Percentiles rank a stretch among this genome's conserved stretches.
Evolutionary conservation across 2,888 invertebrate species (phyloP).

Genomic region (Drosophila lutescens): DNA sequence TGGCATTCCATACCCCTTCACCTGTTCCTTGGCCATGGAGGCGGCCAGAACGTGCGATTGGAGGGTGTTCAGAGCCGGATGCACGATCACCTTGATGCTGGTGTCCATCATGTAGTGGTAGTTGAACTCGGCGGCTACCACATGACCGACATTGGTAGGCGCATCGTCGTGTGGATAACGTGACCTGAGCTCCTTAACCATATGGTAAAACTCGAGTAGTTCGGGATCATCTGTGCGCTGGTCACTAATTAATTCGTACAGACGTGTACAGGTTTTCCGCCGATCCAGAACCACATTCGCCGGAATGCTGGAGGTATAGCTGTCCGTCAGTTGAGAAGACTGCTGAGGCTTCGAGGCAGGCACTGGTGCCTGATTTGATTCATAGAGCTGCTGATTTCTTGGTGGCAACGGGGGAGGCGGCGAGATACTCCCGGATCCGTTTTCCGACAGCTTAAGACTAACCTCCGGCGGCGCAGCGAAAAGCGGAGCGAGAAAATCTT

Average conservation of each 20-base stretch:
- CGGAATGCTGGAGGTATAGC: slow-evolving; percentile 60
- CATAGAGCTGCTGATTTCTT: slow-evolving; percentile 83
- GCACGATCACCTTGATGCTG: slow-evolving; percentile 95
- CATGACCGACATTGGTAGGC: slow-evolving; percentile 93
- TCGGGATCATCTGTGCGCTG: slow-evolving; percentile 90
- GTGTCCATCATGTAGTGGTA: slow-evolving; percentile 91
- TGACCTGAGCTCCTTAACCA: slow-evolving; percentile 91
- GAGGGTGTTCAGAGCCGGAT: slow-evolving; percentile 85
- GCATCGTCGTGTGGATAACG: slow-evolving; percentile 90
- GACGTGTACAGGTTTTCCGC: slow-evolving; percentile 82
- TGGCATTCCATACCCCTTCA: slow-evolving; percentile 86
- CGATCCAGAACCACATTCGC: slow-evolving; percentile 75
- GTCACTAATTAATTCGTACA: slow-evolving; percentile 90
- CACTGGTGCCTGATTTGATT: slow-evolving; percentile 22
- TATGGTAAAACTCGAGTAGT: slow-evolving; percentile 91
- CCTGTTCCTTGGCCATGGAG: slow-evolving; percentile 70
- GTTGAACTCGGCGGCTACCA: slow-evolving; percentile 94
- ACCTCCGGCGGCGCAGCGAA: not conserved
- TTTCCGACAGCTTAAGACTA: slow-evolving; percentile 11
- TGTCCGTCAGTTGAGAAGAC: slow-evolving; percentile 53
- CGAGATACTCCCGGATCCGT: slow-evolving; percentile 55
- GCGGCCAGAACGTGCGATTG: slow-evolving; percentile 85
- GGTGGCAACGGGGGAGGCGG: slow-evolving; percentile 87
- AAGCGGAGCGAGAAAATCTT: slow-evolving; percentile 64
- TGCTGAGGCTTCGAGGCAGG: slow-evolving; percentile 26